Base-by-base conservation (phyloP, 2,888 invertebrate genomes). In the Eristalis arbustorum region DNA sequence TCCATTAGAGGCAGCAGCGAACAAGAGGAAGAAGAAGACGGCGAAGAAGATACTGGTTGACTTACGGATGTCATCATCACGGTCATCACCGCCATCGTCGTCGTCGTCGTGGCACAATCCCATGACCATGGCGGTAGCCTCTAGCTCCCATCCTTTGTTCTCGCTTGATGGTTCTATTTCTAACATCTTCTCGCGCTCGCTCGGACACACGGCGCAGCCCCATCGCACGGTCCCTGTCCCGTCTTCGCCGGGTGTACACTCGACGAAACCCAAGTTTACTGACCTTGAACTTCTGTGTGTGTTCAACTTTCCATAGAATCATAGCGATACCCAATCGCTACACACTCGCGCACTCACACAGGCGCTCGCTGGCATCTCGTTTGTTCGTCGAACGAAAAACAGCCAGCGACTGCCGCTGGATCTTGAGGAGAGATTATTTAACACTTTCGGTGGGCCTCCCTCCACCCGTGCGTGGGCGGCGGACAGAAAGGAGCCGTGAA, bases 241-340 rank as follows among this genome's bases (percentile, higher is more conserved):
- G 57, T 37, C 31, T 10, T 31, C 10, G 4, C 31, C n/a, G 42
- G 74, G 64, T 74, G 49, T 49, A 77, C 68, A 69, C 28, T 76
- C 25, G 25, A 18, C 13, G 13, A 74, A 79, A 72, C 75, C 87
- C 90, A 91, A 91, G 91, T 92, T 92, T 92, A 92, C 92, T 92
- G 91, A 92, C 92, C 92, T 92, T 92, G 92, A 92, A 92, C 92
- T 92, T 92, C 91, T 85, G 31, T 73, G 68, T 76, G 62, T 73
- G 62, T 67, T 74, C 67, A 81, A 81, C 81, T 85, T 85, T 85
- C 84, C 73, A 77, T 73, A 85, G 77, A 81, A 74, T 63, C 34
- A 18, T 74, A 59, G 23, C 76, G 73, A 85, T 71, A 82, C 64
- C 73, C 73, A 63, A 63, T 34, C 78, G 57, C 69, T 62, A 62